A percentile compares a stretch with the other conserved stretches of the same genome.
Conservation (phyloP, 2,113 vertebrate genomes). For the Scomber japonicus region DNA sequence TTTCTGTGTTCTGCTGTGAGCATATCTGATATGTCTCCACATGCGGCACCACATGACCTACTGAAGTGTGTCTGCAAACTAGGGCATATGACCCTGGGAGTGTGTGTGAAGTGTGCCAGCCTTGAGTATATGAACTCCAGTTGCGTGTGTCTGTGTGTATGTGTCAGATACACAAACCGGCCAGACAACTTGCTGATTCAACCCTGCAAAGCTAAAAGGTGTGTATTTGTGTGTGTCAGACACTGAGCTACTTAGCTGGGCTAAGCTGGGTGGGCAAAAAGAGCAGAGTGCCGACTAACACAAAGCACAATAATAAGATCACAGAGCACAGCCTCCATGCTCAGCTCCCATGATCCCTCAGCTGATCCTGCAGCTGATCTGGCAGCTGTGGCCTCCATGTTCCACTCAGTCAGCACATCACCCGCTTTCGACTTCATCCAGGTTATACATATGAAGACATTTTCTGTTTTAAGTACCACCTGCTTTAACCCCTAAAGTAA, state of each 20-base stretch:
- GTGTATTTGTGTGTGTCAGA: conserved; percentile 37
- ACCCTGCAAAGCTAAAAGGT: conserved; percentile 29
- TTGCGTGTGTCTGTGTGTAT: conserved; percentile 22
- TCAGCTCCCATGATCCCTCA: conserved; percentile 70
- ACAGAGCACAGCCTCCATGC: conserved; percentile 51
- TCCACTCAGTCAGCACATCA: conserved; percentile 63
- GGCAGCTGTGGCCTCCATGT: conserved; percentile 40
- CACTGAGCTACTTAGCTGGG: conserved; percentile 35
- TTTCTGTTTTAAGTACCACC: conserved; percentile 24
- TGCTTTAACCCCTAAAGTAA: conserved; percentile 30
- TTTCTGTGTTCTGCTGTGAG: conserved; percentile 1
- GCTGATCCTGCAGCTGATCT: conserved; percentile 74
- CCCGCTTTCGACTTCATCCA: conserved; percentile 63
- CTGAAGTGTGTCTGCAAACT: conserved; percentile 43
- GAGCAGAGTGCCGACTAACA: conserved; percentile 39
- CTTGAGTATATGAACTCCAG: background rate
- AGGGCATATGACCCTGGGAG: conserved; percentile 47
- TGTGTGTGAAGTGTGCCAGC: conserved; percentile 65
- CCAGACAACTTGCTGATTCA: conserved; percentile 57
- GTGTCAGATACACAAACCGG: conserved; percentile 56
- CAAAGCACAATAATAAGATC: conserved; percentile 72
- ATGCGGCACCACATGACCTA: conserved; percentile 28
- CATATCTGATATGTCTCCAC: conserved; percentile 46
- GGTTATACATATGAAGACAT: conserved; percentile 35
- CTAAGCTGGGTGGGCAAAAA: background rate